phyloP scores from a whole-genome alignment of 2,113 vertebrate genomes.

The Regulus satrapa region DNA sequence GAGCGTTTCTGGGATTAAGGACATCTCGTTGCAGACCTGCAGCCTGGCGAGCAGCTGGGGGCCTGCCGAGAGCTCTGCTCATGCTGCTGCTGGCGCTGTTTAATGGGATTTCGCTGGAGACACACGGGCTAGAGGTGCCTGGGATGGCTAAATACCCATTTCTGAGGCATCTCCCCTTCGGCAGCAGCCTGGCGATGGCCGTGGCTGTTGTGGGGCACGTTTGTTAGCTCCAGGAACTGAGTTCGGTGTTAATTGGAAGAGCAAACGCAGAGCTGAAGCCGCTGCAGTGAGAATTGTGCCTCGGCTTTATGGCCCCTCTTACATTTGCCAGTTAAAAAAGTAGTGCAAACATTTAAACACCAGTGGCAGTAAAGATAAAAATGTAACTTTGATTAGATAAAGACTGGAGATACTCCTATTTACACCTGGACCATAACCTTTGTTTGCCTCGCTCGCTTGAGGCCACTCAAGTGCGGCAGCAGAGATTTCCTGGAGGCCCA shows the following conservation, averaged over 20 bases:
- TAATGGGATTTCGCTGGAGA: background rate
- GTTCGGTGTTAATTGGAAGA: background rate
- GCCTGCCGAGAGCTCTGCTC: background rate
- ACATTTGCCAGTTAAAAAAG: constrained; percentile 35
- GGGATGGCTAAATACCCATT: background rate
- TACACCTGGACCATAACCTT: constrained; percentile 47
- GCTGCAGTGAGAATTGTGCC: background rate
- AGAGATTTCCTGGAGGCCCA: constrained; percentile 50
- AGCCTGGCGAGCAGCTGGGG: background rate
- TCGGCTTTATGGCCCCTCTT: constrained; percentile 15
- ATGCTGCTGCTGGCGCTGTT: background rate
- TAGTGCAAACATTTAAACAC: constrained; percentile 58
- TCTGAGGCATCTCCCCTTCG: background rate
- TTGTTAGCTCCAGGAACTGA: background rate
- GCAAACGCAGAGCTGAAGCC: background rate
- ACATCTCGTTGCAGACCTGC: background rate
- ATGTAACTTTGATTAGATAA: constrained; percentile 51
- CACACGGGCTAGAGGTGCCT: background rate
- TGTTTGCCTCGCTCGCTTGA: background rate
- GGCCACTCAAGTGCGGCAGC: background rate
- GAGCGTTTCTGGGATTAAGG: background rate
- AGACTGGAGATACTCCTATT: background rate
- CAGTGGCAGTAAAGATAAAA: constrained; percentile 65
- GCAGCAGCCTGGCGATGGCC: background rate
- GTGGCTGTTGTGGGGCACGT: rapidly evolving